These are phyloP conservation scores for Panthera uncia DNA, from an alignment of 2,113 vertebrate genomes.

Conservation along the genomic window DNA sequence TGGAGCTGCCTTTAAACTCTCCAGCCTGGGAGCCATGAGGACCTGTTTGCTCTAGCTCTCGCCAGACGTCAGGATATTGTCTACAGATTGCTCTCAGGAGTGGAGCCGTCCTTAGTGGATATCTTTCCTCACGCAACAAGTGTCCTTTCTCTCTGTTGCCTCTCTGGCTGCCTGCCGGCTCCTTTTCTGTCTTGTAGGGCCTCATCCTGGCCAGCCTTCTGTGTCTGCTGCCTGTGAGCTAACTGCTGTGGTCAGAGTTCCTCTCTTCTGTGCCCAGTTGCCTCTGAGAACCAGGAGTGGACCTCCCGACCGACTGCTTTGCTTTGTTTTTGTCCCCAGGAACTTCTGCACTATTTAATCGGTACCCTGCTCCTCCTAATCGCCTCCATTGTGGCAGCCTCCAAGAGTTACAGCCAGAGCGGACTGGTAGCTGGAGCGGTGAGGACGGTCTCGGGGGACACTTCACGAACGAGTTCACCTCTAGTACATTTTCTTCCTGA, in stretches of 20 bases:
- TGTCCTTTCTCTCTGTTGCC: background rate
- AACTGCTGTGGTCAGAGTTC: background rate
- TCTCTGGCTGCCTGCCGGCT: background rate
- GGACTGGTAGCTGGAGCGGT: conserved; percentile 91
- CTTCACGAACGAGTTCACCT: background rate
- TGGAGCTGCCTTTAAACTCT: background rate
- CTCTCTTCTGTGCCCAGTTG: background rate
- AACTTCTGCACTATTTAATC: conserved; percentile 94
- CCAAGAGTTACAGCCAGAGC: conserved; percentile 81
- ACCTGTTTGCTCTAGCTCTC: background rate
- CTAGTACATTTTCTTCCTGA: background rate
- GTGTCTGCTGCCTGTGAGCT: accelerated
- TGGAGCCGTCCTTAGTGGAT: background rate
- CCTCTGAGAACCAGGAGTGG: background rate
- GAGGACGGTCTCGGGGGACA: conserved; percentile 63
- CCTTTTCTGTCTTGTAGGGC: background rate
- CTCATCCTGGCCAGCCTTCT: background rate
- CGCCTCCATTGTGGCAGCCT: conserved; percentile 90
- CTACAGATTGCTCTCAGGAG: background rate
- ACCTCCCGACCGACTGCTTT: background rate
- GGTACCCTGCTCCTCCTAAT: conserved; percentile 92
- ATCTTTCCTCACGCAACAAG: accelerated
- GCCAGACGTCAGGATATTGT: background rate
- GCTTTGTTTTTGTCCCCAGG: conserved; percentile 85
- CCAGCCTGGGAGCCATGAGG: background rate